Evolutionary conservation across 2,888 invertebrate genomes (phyloP).

Genomic region (Metallyticus violacea): DNA sequence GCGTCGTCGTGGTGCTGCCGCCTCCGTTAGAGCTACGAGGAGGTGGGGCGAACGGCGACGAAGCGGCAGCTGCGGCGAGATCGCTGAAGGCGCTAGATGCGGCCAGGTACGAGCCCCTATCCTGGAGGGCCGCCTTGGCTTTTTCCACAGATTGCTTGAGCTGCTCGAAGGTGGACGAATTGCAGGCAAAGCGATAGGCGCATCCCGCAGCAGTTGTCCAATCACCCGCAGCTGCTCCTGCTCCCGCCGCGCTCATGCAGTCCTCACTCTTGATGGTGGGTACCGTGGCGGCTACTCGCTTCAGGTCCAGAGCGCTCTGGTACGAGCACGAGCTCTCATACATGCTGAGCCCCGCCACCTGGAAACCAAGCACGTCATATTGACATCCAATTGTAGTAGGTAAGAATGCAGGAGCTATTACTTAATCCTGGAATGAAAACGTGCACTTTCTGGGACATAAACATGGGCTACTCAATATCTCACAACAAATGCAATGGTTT

Average conservation of each 20-base stretch:
- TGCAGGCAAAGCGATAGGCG: constrained; percentile 69
- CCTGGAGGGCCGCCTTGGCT: constrained; percentile 82
- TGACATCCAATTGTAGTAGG: no score
- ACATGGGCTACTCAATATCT: no score
- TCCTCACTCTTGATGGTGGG: constrained; percentile 52
- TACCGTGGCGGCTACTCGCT: constrained; percentile 58
- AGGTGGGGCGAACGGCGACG: constrained; percentile 29
- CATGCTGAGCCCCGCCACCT: constrained; percentile 51
- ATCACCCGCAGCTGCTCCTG: constrained; percentile 38
- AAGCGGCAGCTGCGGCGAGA: constrained; percentile 46
- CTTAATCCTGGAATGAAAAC: no score
- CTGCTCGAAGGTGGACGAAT: constrained; percentile 85
- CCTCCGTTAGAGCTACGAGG: constrained; percentile 7
- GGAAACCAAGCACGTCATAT: background rate
- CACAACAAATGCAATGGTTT: no score
- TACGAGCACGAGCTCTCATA: constrained; percentile 94
- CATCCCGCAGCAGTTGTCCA: constrained; percentile 43
- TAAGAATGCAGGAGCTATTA: no score
- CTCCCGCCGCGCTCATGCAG: constrained; percentile 48
- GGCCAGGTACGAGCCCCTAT: constrained; percentile 66
- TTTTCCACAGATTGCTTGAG: constrained; percentile 88
- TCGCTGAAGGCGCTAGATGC: constrained; percentile 69
- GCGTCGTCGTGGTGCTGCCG: constrained; percentile 7
- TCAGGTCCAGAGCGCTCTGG: constrained; percentile 77
- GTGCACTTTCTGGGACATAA: no score